Evolutionary conservation across 37 sponge, comb jelly and placozoan species (phyloP), one percentile per base, ranked within the genome.

Genomic region (Lycopodina hypogea): DNA sequence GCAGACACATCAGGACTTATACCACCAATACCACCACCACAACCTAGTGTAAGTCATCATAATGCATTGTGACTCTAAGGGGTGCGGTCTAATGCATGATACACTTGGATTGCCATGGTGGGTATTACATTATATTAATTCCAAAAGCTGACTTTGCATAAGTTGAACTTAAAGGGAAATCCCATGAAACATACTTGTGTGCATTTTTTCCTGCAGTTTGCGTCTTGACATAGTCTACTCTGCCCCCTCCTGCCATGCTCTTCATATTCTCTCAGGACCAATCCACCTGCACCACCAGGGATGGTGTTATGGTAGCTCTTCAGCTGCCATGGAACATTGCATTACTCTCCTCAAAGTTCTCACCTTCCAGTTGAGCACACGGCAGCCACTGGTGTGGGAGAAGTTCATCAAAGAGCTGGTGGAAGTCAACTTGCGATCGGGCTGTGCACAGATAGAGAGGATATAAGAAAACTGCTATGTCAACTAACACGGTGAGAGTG

Each of bases 251-350:
- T 41, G 42, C 70, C 66, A 65, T 34, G 26, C 61, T 61, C 17
- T 18, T 32, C 42, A 61, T 32, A n/a, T 39, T 42, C 8, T n/a
- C n/a, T 6, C 71, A n/a, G 50, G 18, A 40, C 45, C 45, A 23
- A 22, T 34, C 45, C 68, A 36, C 69, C 48, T 29, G 48, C 77
- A 41, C 48, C 75, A 73, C 21, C 77, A 86, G 66, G 76, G 78
- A 26, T 55, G 70, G 58, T 94, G 95, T 68, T 94, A 84, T 70
- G 89, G 95, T 22, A 91, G 95, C 74, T 66, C 84, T 39, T 88
- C 92, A 33, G 86, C 95, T 4, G 79, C 95, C 4, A 78, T 76
- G 2, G 95, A 92, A 29, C 89, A 94, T 56, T 94, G 95, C 69
- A 84, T 94, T 66, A 89, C 89, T 0, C 56, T 94, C 28, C 85